A percentile compares a stretch with the other conserved stretches of the same genome.
Evolutionary conservation across 2,113 vertebrate genomes (phyloP).

Genomic region (Speoplatyrhinus poulsoni): DNA sequence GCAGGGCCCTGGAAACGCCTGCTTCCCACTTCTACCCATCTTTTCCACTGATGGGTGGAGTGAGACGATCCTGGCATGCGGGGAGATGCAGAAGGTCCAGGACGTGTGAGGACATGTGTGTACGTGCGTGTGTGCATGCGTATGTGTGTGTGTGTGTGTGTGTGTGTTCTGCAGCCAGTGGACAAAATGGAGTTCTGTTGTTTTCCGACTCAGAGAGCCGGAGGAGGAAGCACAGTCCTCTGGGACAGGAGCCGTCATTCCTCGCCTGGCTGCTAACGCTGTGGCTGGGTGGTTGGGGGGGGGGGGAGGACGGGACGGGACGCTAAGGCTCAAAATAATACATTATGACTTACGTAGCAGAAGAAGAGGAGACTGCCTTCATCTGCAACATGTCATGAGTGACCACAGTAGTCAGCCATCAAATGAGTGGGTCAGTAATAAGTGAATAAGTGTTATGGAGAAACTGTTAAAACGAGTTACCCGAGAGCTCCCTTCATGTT

Average conservation of each 20-base stretch:
- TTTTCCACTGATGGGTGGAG: conserved; percentile 53
- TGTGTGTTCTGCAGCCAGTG: background rate
- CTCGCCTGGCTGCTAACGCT: too few species aligned
- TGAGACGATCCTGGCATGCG: conserved; percentile 23
- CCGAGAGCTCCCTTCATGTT: background rate
- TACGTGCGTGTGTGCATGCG: conserved; percentile 7
- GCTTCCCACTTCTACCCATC: conserved; percentile 51
- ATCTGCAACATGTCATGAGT: background rate
- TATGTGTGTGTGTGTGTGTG: conserved; percentile 5
- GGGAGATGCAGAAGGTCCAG: conserved; percentile 24
- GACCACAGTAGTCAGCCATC: too few species aligned
- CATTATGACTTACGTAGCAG: conserved; percentile 4
- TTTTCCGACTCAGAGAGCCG: too few species aligned
- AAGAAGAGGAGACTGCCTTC: conserved; percentile 35
- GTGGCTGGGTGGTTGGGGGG: too few species aligned
- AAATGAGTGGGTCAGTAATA: too few species aligned
- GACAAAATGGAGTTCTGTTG: too few species aligned
- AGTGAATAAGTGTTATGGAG: too few species aligned
- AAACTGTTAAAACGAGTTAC: too few species aligned
- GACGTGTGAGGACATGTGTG: conserved; percentile 8
- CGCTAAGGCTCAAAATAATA: conserved; percentile 45
- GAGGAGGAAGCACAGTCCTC: too few species aligned
- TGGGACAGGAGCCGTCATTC: too few species aligned
- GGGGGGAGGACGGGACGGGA: too few species aligned
- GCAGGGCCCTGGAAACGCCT: conserved; percentile 22